Base-by-base conservation (phyloP, 30 jellyfish, hydroid and myxozoan genomes). In the Cassiopea xamachana region DNA sequence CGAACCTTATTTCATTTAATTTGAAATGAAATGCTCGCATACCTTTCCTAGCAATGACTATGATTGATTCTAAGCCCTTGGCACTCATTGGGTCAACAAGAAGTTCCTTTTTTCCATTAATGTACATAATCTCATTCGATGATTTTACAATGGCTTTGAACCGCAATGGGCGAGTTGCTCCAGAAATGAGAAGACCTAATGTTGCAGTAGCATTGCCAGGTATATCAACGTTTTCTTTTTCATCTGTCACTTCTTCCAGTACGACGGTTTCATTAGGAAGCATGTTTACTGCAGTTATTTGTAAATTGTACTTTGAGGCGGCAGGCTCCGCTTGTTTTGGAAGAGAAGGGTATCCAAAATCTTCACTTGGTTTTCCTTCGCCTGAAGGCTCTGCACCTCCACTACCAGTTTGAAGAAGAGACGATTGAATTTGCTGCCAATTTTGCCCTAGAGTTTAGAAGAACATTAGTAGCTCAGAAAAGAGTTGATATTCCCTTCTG, bases 361-460 rank as follows among this genome's bases (percentile, higher is more conserved):
- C 79, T 4, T 79, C 83, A 13, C 73, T 73, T 46, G 75, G 67
- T 15, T 82, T 81, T 6, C 48, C 69, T 27, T 51, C 74, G 2
- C 77, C 79, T 50, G 82, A 79, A 15, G 74, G 44, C 48, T 78
- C 94, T 47, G 98, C 43, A 73, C 75, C 77, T 4, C 95, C 98
- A 46, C 97, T 71, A 14, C 99, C 98, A 18, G 97, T 85, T 91
- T 91, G 93, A 12, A 96, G 96, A 7, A 91, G 76, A 13, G 99
- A 96, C 15, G 97, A 86, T 77, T 92, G 98, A 64, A 96, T 85
- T 72, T 91, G 92, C 69, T 92, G 95, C 99, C 99, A 96, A 72
- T 90, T 87, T 89, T 96, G 99, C 45, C 97, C 98, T 95, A 48
- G 51, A 82, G 60, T 15, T 10, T 2, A 9, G 27, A 64, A 64